A percentile compares a stretch with the other conserved stretches of the same genome.
Evolutionary conservation across 2,113 vertebrate species (phyloP).

Genomic region (Cryptotis parvus): DNA sequence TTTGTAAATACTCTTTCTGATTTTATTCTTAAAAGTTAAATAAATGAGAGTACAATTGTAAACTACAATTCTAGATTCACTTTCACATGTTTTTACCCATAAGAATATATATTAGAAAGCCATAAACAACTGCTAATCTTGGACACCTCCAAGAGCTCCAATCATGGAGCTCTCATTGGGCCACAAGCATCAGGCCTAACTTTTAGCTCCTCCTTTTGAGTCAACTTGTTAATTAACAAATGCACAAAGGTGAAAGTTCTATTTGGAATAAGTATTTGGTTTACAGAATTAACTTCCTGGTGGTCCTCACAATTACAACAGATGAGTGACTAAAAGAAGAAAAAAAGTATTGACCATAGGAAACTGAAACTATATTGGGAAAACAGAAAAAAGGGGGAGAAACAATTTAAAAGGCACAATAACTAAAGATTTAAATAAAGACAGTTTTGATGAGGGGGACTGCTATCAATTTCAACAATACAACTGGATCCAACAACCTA

Average conservation of each 20-base stretch:
- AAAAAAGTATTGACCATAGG: background rate
- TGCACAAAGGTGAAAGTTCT: conserved; percentile 24
- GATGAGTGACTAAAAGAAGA: background rate
- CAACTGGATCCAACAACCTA: conserved; percentile 29
- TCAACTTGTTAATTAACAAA: conserved; percentile 45
- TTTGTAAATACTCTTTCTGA: background rate
- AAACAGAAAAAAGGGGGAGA: background rate
- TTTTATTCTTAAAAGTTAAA: conserved; percentile 44
- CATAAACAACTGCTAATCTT: conserved; percentile 3
- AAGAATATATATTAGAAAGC: conserved; percentile 25
- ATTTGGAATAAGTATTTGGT: conserved; percentile 39
- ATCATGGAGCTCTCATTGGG: conserved; percentile 38
- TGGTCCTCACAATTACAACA: conserved; percentile 17
- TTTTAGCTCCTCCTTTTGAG: background rate
- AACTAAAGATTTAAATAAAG: conserved; percentile 43
- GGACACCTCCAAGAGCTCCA: background rate
- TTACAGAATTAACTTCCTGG: conserved; percentile 21
- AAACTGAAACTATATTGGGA: background rate
- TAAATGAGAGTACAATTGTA: background rate
- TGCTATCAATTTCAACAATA: too few relatives aligned
- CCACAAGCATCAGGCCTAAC: conserved; percentile 10
- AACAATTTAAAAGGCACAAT: background rate
- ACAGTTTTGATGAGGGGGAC: background rate
- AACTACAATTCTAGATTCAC: conserved; percentile 5
- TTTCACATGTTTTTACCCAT: conserved; percentile 30